These are phyloP conservation scores for Melanophora roralis DNA, from an alignment of 2,888 invertebrate species.

Conservation along the genomic window DNA sequence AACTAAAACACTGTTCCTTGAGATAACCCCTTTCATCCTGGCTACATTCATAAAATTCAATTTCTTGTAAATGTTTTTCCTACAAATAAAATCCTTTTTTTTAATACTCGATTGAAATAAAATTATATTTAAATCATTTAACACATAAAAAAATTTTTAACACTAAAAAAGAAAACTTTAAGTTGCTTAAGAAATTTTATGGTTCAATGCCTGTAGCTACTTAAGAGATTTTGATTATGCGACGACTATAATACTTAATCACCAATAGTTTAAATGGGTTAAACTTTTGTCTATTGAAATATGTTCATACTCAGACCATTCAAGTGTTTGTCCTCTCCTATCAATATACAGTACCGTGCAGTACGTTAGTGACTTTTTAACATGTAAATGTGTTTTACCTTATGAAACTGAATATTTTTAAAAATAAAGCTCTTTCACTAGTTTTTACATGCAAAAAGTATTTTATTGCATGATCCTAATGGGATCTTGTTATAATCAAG, in stretches of 20 bases:
- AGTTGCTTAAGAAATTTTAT: slow-evolving; percentile 30
- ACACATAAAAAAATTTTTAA: background rate
- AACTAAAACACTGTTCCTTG: no score
- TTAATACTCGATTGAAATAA: background rate
- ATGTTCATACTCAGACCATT: slow-evolving; percentile 5
- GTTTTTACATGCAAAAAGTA: no score
- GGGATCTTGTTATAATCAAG: no score
- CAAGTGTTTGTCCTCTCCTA: slow-evolving; percentile 1
- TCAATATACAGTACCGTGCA: slow-evolving; percentile 1
- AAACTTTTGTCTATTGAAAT: slow-evolving; percentile 6
- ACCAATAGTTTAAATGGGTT: slow-evolving; percentile 39
- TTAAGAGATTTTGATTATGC: slow-evolving; percentile 21
- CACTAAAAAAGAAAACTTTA: background rate
- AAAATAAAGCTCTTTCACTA: no score
- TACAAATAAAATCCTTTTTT: no score
- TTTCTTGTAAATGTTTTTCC: no score
- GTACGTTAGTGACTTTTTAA: no score
- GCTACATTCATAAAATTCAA: no score
- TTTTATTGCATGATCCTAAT: no score
- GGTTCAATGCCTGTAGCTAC: slow-evolving; percentile 39
- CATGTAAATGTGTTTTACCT: no score
- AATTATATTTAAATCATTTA: background rate
- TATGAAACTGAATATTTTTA: no score
- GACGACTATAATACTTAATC: slow-evolving; percentile 22
- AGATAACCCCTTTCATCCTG: no score